Conservation (phyloP, 2,888 invertebrate genomes). For the Lepidochitona cinerea region DNA sequence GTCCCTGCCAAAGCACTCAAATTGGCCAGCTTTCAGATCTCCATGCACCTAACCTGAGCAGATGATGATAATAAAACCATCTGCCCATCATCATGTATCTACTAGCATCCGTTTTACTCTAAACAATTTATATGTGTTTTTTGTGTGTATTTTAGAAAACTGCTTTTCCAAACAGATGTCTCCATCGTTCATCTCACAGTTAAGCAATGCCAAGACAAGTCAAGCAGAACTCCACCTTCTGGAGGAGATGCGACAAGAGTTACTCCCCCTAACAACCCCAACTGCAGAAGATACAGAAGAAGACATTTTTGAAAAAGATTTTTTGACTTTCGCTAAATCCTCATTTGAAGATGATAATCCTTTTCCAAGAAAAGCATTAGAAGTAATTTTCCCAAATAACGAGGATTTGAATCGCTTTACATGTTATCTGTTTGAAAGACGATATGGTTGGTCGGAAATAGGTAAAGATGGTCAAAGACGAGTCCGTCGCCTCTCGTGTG, state of each 20-base stretch:
- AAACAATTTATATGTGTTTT: too few relatives aligned
- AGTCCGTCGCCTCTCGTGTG: constrained; percentile 40
- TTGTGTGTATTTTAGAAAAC: too few relatives aligned
- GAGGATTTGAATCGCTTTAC: constrained; percentile 45
- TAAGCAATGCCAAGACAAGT: background rate
- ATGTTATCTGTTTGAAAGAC: constrained; percentile 57
- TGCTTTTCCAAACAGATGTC: too few relatives aligned
- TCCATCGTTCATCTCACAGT: background rate
- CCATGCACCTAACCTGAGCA: too few relatives aligned
- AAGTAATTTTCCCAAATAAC: constrained; percentile 29
- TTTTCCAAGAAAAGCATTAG: constrained; percentile 23
- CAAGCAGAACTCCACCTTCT: background rate
- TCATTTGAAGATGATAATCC: constrained; percentile 33
- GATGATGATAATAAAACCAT: too few relatives aligned
- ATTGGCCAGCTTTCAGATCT: too few relatives aligned
- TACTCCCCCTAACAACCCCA: background rate
- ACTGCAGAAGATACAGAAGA: constrained; percentile 8
- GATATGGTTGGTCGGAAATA: constrained; percentile 64
- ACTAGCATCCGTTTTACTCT: too few relatives aligned
- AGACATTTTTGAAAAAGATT: constrained; percentile 17
- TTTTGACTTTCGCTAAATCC: constrained; percentile 8
- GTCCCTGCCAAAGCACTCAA: too few relatives aligned
- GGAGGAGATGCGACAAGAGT: background rate
- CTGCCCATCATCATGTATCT: too few relatives aligned
- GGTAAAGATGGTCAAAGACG: constrained; percentile 38